Conservation (phyloP, 2,113 vertebrate genomes). For the Coreoperca whiteheadi region DNA sequence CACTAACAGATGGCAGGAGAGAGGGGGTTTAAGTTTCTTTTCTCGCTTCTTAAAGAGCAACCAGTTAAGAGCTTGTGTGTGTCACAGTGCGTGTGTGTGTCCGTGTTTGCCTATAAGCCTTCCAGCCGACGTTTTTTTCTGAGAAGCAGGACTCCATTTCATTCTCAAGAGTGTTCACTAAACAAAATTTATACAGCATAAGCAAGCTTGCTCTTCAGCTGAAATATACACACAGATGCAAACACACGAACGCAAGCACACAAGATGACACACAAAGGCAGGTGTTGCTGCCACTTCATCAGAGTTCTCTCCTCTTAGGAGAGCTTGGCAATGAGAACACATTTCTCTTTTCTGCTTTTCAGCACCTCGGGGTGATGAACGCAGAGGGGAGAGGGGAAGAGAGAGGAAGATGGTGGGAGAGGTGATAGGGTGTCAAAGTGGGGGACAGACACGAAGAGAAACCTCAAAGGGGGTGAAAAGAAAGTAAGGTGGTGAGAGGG, state of each 20-base stretch:
- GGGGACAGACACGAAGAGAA: constrained; percentile 6
- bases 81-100: background rate
- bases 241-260: constrained; percentile 1
- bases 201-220: constrained; percentile 44
- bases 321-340: constrained; percentile 15
- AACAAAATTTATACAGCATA: constrained; percentile 54
- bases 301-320: constrained; percentile 19
- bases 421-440: constrained; percentile 25
- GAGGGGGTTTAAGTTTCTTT: constrained; percentile 69
- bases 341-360: constrained; percentile 23
- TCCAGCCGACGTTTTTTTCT: background rate
- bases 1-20: constrained; percentile 74
- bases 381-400: background rate
- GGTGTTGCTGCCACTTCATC: constrained; percentile 59
- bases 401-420: constrained; percentile 1
- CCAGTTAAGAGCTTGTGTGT: constrained; percentile 38
- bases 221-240: constrained; percentile 25
- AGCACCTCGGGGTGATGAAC: constrained; percentile 31
- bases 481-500: constrained; percentile 6
- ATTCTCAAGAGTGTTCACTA: constrained; percentile 51
- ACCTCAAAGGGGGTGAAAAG: background rate
- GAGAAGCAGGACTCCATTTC: constrained; percentile 29
- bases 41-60: constrained; percentile 67
- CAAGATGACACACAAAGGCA: constrained; percentile 25
- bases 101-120: background rate